phyloP scores from a whole-genome alignment of 2,888 invertebrate genomes.

The Heliothis peltigera region DNA sequence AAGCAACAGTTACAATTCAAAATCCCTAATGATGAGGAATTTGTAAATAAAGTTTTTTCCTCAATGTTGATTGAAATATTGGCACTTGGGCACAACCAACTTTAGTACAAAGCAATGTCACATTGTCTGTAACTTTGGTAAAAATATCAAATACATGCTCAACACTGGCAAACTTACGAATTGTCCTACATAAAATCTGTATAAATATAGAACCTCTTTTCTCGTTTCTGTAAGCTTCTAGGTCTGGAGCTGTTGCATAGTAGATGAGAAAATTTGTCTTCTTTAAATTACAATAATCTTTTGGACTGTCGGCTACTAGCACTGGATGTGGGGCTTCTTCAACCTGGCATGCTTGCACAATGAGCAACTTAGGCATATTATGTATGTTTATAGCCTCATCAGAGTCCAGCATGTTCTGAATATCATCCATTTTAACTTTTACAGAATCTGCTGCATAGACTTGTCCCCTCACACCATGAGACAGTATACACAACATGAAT shows the following conservation, averaged over 20 bases:
- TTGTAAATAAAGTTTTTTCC: constrained; percentile 80
- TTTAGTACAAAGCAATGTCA: constrained; percentile 70
- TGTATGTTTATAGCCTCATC: constrained; percentile 72
- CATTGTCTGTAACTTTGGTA: constrained; percentile 76
- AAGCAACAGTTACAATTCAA: too few species aligned
- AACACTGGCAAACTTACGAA: constrained; percentile 68
- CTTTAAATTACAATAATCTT: constrained; percentile 65
- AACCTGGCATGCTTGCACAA: constrained; percentile 85
- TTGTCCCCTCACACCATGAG: constrained; percentile 84
- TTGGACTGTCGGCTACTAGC: constrained; percentile 76
- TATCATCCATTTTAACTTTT: constrained; percentile 80
- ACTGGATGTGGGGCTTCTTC: constrained; percentile 63
- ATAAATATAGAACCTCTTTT: constrained; percentile 82
- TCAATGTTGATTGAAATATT: constrained; percentile 76
- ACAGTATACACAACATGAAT: constrained; percentile 84
- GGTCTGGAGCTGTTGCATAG: constrained; percentile 85
- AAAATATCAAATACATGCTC: constrained; percentile 82
- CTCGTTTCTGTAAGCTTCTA: constrained; percentile 80
- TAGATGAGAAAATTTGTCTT: constrained; percentile 82
- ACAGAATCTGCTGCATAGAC: constrained; percentile 84
- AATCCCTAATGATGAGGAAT: constrained; percentile 41
- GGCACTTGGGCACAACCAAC: constrained; percentile 77
- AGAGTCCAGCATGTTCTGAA: constrained; percentile 80
- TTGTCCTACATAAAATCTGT: constrained; percentile 75
- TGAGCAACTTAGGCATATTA: constrained; percentile 81